Percentiles rank a stretch among this genome's conserved stretches.
Evolutionary conservation across 2,113 vertebrate genomes (phyloP).

Genomic region (Polypterus senegalus): DNA sequence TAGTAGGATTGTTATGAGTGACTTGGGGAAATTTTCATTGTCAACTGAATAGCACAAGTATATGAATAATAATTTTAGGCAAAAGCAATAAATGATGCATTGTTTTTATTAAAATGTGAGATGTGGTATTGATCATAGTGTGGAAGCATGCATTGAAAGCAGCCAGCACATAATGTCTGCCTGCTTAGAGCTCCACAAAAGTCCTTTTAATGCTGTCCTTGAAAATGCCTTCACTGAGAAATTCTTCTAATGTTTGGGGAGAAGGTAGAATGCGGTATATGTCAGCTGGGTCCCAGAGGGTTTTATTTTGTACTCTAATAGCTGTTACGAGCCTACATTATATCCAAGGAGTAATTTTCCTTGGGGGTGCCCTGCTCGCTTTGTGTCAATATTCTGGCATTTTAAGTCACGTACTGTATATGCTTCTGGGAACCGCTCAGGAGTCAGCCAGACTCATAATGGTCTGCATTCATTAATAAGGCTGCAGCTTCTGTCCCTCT

Average conservation of each 20-base stretch:
- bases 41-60: conserved; percentile 71
- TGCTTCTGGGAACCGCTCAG: conserved; percentile 91
- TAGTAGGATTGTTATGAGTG: too few relatives aligned
- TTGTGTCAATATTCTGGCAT: conserved; percentile 99
- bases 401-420: conserved; percentile 98
- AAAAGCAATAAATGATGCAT: conserved; percentile 68
- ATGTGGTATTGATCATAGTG: conserved; percentile 49
- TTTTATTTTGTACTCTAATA: conserved; percentile 99
- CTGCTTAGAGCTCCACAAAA: conserved; percentile 81
- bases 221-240: conserved; percentile 95
- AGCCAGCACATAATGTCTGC: conserved; percentile 73
- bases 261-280: conserved; percentile 91
- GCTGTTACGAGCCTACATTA: conserved; percentile 99
- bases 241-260: conserved; percentile 96
- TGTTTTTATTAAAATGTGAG: conserved; percentile 62
- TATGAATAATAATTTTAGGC: conserved; percentile 70
- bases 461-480: conserved; percentile 99
- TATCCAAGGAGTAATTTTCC: conserved; percentile 98
- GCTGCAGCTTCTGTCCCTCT: conserved; percentile 92
- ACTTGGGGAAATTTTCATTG: too few relatives aligned
- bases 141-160: too few relatives aligned
- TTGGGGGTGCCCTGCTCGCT: conserved; percentile 88
- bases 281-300: conserved; percentile 89
- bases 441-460: conserved; percentile 98
- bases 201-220: conserved; percentile 98